Base-by-base conservation (phyloP, 2,113 vertebrate species). In the Tinamus guttatus region DNA sequence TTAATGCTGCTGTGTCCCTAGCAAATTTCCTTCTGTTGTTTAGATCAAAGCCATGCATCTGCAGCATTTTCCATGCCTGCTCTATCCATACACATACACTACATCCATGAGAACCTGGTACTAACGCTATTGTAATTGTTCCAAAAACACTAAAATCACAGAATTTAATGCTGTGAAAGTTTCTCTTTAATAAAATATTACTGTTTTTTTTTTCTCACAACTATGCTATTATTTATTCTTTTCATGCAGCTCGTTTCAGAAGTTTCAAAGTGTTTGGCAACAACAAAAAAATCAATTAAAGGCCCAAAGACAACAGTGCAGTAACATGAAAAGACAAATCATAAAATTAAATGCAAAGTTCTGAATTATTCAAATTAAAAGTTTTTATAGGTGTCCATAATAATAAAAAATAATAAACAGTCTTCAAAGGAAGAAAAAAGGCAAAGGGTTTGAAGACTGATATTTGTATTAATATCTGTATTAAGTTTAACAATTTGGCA, bases 1-100 rank as follows among this genome's bases (percentile, higher is more conserved):
- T 95, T 96, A 96, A 96, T 88, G 86, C 62, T 87, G 87, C 88
- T 60, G 5, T 94, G 91, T 86, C 96, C 90, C 63, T 87, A 54
- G 86, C 45, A 92, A 97, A 96, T 97, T 96, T 95, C 96, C 95
- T 97, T 97, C 90, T 97, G 96, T 96, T 92, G 93, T 94, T 98
- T 95, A 96, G 95, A 97, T 97, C 96, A 96, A 97, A 98, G 94
- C 32, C 60, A 86, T 93, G 52, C 80, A 87, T 93, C 95, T 97
- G 81, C 91, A 96, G 49, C 24, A 90, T 96, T 97, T 96, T 96
- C 70, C 51, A 92, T 0, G 77, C 78, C 40, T 90, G 86, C 47
- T 97, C 70, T 52, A 87, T 30, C 95, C 65, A 92, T 94, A 89
- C 28, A 85, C 56, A 43, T 43, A 83, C 1, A 2, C 82, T 97